These are phyloP conservation scores for Drosophila ogumai DNA, from an alignment of 1,140 invertebrate genomes.

Conservation along the genomic window DNA sequence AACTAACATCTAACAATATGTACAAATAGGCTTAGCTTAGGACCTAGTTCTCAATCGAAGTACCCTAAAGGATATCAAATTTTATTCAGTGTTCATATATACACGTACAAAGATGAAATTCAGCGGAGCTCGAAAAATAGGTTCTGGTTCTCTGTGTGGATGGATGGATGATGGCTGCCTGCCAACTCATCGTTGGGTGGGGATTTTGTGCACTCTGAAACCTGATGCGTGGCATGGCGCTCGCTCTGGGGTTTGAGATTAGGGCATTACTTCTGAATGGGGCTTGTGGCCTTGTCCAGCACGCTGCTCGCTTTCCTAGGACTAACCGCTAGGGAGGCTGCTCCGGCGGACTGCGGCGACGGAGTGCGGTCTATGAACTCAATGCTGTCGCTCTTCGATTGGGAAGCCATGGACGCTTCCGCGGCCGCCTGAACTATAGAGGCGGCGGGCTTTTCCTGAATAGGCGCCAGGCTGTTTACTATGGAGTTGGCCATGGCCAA, in stretches of 20 bases:
- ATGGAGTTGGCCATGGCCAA: conserved; percentile 87
- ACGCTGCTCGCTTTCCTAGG: conserved; percentile 30
- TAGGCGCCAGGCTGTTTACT: conserved; percentile 77
- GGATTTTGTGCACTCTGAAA: conserved; percentile 50
- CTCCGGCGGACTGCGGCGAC: conserved; percentile 59
- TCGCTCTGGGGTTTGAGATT: conserved; percentile 4
- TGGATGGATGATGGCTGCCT: conserved; percentile 10
- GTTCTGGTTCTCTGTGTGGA: conserved; percentile 9
- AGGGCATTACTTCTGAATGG: conserved; percentile 37
- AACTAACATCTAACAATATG: conserved; percentile 61
- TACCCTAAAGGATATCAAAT: conserved; percentile 58
- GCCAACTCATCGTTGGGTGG: conserved; percentile 13
- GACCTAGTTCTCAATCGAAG: conserved; percentile 15
- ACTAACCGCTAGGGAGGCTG: conserved; percentile 8
- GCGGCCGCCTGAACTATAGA: conserved; percentile 19
- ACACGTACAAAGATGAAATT: conserved; percentile 49
- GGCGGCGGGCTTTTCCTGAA: conserved; percentile 68
- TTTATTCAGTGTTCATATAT: conserved; percentile 28
- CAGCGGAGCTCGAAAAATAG: conserved; percentile 52
- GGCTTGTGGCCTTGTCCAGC: conserved; percentile 41
- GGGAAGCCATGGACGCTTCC: conserved; percentile 13
- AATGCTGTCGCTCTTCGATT: conserved; percentile 68
- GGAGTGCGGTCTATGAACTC: conserved; percentile 84
- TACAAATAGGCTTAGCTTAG: conserved; percentile 59
- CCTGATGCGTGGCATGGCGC: conserved; percentile 33